Conservation (phyloP, 2,888 invertebrate species). For the Acleris laterana region DNA sequence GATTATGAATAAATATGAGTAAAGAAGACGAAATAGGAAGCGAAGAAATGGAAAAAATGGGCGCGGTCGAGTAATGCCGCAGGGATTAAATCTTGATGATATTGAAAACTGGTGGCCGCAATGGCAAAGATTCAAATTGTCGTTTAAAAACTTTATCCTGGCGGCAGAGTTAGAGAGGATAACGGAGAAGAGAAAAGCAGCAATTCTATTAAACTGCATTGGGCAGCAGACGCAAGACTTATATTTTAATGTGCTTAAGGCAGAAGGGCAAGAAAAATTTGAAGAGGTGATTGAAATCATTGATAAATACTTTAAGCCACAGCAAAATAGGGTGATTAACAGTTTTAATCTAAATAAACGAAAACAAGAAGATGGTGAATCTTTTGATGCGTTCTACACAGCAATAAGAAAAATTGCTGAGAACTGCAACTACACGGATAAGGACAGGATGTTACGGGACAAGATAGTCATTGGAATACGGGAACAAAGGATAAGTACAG, state of each 20-base stretch:
- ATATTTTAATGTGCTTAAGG: too few species aligned
- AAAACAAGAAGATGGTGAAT: conserved; percentile 3
- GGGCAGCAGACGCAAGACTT: background rate
- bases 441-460: conserved; percentile 11
- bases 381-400: conserved; percentile 3
- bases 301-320: too few species aligned
- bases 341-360: too few species aligned
- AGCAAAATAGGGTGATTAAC: too few species aligned
- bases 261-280: too few species aligned
- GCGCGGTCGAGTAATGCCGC: background rate
- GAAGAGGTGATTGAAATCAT: too few species aligned
- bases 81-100: background rate
- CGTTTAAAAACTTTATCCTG: background rate
- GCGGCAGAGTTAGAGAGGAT: background rate
- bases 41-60: too few species aligned
- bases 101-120: background rate
- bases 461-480: conserved; percentile 3
- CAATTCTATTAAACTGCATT: conserved; percentile 7
- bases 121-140: conserved; percentile 1
- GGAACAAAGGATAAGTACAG: background rate
- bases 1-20: too few species aligned
- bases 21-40: too few species aligned
- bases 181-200: background rate
- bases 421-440: background rate
- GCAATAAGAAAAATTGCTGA: conserved; percentile 8